Conservation (phyloP, 2,888 invertebrate species). For the Orthosia gothica region DNA sequence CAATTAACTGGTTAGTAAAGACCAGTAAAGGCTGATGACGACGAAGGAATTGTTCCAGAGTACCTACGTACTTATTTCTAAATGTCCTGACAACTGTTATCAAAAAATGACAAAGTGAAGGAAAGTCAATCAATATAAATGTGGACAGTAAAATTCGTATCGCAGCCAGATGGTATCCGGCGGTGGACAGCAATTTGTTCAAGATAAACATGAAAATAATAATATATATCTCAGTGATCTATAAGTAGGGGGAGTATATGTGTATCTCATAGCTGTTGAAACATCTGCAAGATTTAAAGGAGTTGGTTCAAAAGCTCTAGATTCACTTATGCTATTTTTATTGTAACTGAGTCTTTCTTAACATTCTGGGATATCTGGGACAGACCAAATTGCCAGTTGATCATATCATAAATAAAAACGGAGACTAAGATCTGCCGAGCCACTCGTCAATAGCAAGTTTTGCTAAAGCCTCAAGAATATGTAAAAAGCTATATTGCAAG, state of each 20-base stretch:
- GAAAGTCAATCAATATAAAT: neutral
- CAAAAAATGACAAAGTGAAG: neutral
- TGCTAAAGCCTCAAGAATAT: neutral
- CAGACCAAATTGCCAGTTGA: neutral
- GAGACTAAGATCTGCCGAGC: neutral
- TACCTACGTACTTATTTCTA: neutral
- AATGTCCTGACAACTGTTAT: slow-evolving; percentile 1
- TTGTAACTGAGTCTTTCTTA: neutral
- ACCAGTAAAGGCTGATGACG: neutral
- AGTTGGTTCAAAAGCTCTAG: neutral
- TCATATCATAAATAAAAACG: neutral
- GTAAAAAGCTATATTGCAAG: neutral
- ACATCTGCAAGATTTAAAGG: neutral
- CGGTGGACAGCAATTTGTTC: neutral
- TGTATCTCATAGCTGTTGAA: neutral
- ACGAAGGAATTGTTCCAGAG: neutral
- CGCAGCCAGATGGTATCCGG: slow-evolving; percentile 16
- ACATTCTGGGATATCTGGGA: too few relatives aligned
- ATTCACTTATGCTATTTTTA: neutral
- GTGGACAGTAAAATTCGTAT: neutral
- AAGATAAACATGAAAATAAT: slow-evolving; percentile 3
- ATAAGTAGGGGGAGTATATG: neutral
- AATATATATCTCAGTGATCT: neutral
- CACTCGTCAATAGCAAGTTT: neutral
- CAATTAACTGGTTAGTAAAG: neutral